phyloP scores from a whole-genome alignment of 2,797 vertebrate species.

The Cheirogaleus major region DNA sequence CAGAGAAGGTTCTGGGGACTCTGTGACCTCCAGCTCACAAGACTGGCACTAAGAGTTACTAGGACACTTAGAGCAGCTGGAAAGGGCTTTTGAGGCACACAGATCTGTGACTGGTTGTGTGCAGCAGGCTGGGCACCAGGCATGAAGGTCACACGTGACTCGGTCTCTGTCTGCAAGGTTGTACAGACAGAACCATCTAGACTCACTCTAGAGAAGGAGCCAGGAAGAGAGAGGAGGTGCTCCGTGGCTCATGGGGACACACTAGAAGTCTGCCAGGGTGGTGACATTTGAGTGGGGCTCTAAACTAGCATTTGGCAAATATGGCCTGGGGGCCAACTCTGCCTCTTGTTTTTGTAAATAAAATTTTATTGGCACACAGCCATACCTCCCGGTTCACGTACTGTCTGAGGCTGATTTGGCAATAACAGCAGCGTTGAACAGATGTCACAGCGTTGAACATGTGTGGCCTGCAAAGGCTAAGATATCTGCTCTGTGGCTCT shows the following conservation, averaged over 20 bases:
- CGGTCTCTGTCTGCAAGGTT: rapidly evolving
- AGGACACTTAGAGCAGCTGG: neutral
- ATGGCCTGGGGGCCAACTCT: neutral
- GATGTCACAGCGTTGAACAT: neutral
- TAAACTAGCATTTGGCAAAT: neutral
- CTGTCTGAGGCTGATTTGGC: too few species aligned
- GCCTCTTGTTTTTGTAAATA: neutral
- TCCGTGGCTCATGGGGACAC: neutral
- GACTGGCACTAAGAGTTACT: neutral
- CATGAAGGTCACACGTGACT: rapidly evolving
- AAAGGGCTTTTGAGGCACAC: neutral
- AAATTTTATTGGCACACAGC: neutral
- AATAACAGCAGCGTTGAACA: rapidly evolving
- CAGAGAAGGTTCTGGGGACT: neutral
- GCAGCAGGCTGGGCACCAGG: too few species aligned
- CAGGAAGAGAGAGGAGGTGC: neutral
- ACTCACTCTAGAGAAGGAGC: neutral
- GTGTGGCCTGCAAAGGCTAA: neutral
- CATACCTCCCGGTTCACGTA: rapidly evolving
- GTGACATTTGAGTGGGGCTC: neutral
- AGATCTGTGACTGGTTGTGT: neutral
- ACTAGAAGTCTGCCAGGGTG: neutral
- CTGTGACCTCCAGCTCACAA: neutral
- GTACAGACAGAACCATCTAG: neutral
- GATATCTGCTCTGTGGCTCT: neutral